Conservation (phyloP, 1,140 invertebrate genomes). For the Mamestra configurata region DNA sequence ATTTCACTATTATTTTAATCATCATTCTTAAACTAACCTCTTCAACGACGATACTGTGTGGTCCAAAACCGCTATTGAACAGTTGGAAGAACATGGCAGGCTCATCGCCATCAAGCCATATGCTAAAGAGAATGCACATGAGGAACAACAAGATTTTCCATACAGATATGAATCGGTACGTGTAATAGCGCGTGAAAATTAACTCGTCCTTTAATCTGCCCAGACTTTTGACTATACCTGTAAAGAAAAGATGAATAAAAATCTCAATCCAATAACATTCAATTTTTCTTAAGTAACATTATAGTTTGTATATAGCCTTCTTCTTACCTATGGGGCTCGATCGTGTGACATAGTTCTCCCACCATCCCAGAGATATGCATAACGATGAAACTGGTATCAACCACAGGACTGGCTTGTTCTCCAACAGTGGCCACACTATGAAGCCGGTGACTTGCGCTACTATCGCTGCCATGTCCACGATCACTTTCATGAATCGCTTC, state of each 20-base stretch:
- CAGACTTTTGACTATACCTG: slow-evolving; percentile 93
- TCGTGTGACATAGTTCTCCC: slow-evolving; percentile 98
- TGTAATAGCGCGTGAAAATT: slow-evolving; percentile 94
- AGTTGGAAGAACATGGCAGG: slow-evolving; percentile 93
- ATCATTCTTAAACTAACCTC: slow-evolving; percentile 87
- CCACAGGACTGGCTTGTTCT: slow-evolving; percentile 92
- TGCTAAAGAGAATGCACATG: slow-evolving; percentile 91
- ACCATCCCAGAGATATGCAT: slow-evolving; percentile 97
- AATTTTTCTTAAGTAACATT: background rate
- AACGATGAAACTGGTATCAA: slow-evolving; percentile 94
- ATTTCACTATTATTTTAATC: background rate
- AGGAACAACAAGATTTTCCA: slow-evolving; percentile 96
- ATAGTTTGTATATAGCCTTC: background rate
- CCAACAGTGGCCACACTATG: slow-evolving; percentile 95
- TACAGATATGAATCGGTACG: slow-evolving; percentile 95
- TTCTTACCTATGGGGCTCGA: slow-evolving; percentile 92
- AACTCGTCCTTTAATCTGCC: slow-evolving; percentile 95
- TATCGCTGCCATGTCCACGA: slow-evolving; percentile 94
- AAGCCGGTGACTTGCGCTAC: slow-evolving; percentile 96
- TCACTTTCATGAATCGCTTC: slow-evolving; percentile 92
- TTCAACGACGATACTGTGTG: slow-evolving; percentile 93
- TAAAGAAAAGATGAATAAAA: slow-evolving; percentile 33
- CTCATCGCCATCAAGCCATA: slow-evolving; percentile 93
- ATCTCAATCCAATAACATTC: too few relatives aligned
- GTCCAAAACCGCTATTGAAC: slow-evolving; percentile 92